phyloP scores from a whole-genome alignment of 1,140 invertebrate species.

The Cyphomyrmex costatus region DNA sequence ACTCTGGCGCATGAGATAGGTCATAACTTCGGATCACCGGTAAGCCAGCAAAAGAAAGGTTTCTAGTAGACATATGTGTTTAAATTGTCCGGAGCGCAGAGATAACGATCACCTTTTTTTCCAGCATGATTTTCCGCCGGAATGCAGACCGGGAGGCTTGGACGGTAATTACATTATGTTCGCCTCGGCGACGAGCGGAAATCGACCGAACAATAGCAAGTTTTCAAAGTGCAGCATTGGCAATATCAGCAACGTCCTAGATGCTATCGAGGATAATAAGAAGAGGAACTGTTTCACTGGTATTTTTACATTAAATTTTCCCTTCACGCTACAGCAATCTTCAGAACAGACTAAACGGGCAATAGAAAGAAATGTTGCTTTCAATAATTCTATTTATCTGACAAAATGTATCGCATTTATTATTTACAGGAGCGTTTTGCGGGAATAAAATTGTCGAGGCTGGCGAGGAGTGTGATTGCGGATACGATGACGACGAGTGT shows the following conservation, averaged over 20 bases:
- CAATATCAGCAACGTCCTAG: slow-evolving; percentile 98
- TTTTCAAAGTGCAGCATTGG: slow-evolving; percentile 97
- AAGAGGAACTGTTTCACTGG: slow-evolving; percentile 98
- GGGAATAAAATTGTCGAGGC: slow-evolving; percentile 99
- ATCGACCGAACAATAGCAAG: slow-evolving; percentile 97
- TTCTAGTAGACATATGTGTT: neutral
- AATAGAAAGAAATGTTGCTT: neutral
- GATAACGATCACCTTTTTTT: slow-evolving; percentile 51
- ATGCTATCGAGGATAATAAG: slow-evolving; percentile 95
- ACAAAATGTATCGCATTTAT: slow-evolving; percentile 86
- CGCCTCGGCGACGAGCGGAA: slow-evolving; percentile 97
- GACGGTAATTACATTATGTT: slow-evolving; percentile 99
- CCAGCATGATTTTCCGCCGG: slow-evolving; percentile 97
- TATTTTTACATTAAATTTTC: slow-evolving; percentile 76
- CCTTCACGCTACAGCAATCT: neutral
- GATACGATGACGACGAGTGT: slow-evolving; percentile 97
- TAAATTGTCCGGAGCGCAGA: neutral
- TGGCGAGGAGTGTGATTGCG: slow-evolving; percentile 99
- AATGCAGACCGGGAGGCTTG: slow-evolving; percentile 95
- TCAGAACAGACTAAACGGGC: neutral
- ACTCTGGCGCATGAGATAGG: slow-evolving; percentile 99
- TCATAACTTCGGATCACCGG: slow-evolving; percentile 99
- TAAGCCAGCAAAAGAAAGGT: slow-evolving; percentile 83
- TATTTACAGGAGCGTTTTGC: slow-evolving; percentile 97
- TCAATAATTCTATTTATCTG: slow-evolving; percentile 7